phyloP scores from a whole-genome alignment of 2,797 vertebrate species.

The Phalanger gymnotis region DNA sequence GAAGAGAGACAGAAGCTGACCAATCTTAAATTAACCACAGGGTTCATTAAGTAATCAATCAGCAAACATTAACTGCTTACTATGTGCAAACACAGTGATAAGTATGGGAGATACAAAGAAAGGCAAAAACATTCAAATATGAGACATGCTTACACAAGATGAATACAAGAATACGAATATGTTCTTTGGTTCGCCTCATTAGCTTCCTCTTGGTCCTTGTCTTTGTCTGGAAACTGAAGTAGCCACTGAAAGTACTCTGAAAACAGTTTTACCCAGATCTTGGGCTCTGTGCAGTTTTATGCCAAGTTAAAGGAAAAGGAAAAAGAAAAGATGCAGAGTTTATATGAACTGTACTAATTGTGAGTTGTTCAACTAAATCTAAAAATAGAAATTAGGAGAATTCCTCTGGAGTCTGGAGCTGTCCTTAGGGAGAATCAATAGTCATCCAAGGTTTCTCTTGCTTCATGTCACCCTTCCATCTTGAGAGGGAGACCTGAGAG shows the following conservation, averaged over 20 bases:
- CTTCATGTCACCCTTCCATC: not conserved
- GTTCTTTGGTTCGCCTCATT: not conserved
- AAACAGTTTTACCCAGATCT: not conserved
- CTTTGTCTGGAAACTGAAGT: not conserved
- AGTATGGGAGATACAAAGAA: not conserved
- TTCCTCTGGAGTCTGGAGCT: not conserved
- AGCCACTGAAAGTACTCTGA: not conserved
- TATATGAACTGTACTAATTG: not conserved
- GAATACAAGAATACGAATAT: not conserved
- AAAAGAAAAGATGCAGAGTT: not conserved
- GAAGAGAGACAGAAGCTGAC: not conserved
- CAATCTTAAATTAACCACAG: not conserved
- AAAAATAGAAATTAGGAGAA: not conserved
- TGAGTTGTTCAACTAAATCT: not conserved
- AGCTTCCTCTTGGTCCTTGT: not conserved
- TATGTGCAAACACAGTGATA: not conserved
- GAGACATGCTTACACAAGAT: not conserved
- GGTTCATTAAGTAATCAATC: not conserved
- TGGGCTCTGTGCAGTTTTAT: not conserved
- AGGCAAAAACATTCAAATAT: not conserved
- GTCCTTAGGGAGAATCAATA: not conserved
- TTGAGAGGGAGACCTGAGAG: not conserved
- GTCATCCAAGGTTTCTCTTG: not conserved
- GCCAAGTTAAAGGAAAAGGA: not conserved
- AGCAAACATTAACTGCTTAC: not conserved